Percentiles rank a stretch among this genome's conserved stretches.
phyloP scores from a whole-genome alignment of 2,888 invertebrate genomes.

The Vannuccia rotundouncinata region DNA sequence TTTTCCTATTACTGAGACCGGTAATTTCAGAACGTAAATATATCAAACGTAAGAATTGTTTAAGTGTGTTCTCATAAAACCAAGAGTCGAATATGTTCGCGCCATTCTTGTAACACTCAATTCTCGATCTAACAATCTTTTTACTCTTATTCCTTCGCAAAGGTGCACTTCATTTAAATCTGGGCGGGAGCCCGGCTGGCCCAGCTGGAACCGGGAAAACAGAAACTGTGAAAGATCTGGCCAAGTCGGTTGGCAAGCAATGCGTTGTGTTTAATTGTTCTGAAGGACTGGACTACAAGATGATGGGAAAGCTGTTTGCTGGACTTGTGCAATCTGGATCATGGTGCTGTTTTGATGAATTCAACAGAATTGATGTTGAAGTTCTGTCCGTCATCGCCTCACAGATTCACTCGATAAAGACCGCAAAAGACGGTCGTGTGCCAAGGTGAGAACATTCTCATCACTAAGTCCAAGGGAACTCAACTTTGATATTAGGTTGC shows the following conservation, averaged over 20 bases:
- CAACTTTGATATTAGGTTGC: no score
- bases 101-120: no score
- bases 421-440: constrained; percentile 52
- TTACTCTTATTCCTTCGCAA: not conserved
- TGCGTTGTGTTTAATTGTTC: constrained; percentile 57
- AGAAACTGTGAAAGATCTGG: constrained; percentile 56
- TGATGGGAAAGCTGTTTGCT: constrained; percentile 56
- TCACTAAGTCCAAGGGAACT: no score
- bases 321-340: constrained; percentile 55
- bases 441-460: constrained; percentile 41
- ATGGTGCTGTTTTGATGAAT: constrained; percentile 57
- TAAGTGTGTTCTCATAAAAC: no score
- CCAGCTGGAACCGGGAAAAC: constrained; percentile 57
- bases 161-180: constrained; percentile 51
- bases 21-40: no score
- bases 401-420: constrained; percentile 55
- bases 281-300: constrained; percentile 56
- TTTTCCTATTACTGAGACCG: no score
- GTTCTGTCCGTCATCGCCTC: constrained; percentile 56
- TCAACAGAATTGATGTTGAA: constrained; percentile 56
- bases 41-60: no score
- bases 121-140: no score
- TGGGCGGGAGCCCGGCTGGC: constrained; percentile 56
- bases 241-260: constrained; percentile 56
- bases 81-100: no score